These are phyloP conservation scores for Edolisoma coerulescens DNA, from an alignment of 2,113 vertebrate genomes.

Conservation along the genomic window DNA sequence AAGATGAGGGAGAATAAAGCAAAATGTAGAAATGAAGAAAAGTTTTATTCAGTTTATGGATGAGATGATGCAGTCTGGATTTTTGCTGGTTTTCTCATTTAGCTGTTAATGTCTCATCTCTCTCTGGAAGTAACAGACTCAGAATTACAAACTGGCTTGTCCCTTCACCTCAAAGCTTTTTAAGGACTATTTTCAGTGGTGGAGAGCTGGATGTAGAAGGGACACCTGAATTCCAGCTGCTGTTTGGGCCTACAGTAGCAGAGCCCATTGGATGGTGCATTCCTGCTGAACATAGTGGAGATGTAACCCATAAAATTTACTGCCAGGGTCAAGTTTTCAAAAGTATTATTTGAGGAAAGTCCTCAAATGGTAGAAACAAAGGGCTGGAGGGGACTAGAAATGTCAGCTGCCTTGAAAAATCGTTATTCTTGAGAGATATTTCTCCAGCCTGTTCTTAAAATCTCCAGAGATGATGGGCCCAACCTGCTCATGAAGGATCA, in stretches of 20 bases:
- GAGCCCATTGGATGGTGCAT: neutral
- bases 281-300: neutral
- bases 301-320: neutral
- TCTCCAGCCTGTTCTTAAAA: neutral
- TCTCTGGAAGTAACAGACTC: neutral
- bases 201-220: neutral
- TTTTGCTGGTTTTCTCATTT: constrained; percentile 1
- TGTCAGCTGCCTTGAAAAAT: neutral
- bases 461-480: neutral
- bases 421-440: neutral
- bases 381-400: neutral
- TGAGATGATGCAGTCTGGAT: neutral
- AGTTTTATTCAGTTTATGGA: neutral
- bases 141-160: neutral
- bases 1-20: neutral
- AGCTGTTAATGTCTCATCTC: neutral
- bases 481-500: neutral
- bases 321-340: no score
- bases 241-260: neutral
- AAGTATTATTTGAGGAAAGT: neutral
- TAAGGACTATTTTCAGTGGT: constrained; percentile 5
- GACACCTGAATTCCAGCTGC: neutral
- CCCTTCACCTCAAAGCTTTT: constrained; percentile 19
- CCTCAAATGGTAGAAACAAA: neutral
- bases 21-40: neutral